Percentiles rank a stretch among this genome's conserved stretches.
These are phyloP conservation scores for Desoria tigrina DNA, from an alignment of 2,888 invertebrate genomes.

Conservation along the genomic window DNA sequence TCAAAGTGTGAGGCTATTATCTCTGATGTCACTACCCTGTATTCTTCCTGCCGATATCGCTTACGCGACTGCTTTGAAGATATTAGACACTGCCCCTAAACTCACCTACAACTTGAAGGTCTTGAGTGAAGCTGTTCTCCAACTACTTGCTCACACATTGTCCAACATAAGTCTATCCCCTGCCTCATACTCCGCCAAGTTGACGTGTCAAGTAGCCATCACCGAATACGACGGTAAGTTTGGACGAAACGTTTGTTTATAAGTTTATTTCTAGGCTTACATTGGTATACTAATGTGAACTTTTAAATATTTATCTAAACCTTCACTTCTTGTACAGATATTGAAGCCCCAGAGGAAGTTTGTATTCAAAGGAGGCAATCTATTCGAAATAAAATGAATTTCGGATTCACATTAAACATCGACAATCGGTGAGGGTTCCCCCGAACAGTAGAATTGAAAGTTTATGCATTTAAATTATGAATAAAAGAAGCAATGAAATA, in stretches of 20 bases:
- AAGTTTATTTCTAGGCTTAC: not conserved
- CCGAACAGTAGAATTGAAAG: not conserved
- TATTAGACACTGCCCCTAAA: slow-evolving; percentile 60
- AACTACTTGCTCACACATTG: slow-evolving; percentile 63
- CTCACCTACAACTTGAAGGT: slow-evolving; percentile 63
- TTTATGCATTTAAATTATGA: not conserved
- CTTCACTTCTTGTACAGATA: slow-evolving; percentile 43
- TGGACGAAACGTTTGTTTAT: not conserved
- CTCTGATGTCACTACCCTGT: slow-evolving; percentile 79
- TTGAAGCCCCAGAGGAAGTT: slow-evolving; percentile 48
- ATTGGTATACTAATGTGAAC: slow-evolving; percentile 1
- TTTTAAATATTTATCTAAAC: not conserved
- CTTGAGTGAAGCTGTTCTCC: slow-evolving; percentile 65
- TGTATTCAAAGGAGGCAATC: slow-evolving; percentile 53
- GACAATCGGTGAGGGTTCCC: slow-evolving; percentile 61
- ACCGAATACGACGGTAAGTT: slow-evolving; percentile 62
- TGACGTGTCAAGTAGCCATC: slow-evolving; percentile 67
- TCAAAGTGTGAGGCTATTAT: slow-evolving; percentile 75
- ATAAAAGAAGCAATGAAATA: too few relatives aligned
- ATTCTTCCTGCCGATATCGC: slow-evolving; percentile 84
- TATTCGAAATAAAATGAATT: slow-evolving; percentile 63
- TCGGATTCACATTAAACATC: slow-evolving; percentile 66
- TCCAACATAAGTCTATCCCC: slow-evolving; percentile 57
- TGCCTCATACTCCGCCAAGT: slow-evolving; percentile 60
- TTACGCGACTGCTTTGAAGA: slow-evolving; percentile 84